Base-by-base conservation (phyloP, 1,140 invertebrate genomes). In the Apolygus lucorum region DNA sequence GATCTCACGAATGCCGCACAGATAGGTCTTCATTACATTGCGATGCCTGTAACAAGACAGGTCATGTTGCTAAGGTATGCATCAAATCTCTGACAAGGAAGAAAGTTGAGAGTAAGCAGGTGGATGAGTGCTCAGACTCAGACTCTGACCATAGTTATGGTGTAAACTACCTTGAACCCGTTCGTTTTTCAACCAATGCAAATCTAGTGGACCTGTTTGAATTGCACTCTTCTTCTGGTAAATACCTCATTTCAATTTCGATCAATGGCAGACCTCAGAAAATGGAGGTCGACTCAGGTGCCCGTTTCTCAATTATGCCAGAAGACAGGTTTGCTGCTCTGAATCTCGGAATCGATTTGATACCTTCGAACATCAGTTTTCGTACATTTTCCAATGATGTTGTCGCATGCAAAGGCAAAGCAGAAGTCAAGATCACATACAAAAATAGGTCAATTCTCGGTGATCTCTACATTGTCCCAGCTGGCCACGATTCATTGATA, bases 251-350 rank as follows among this genome's bases (percentile, higher is more conserved):
- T 67, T 21, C 27, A 17, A 1, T 28, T 27, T 28, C 0, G 21
- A 52, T 49, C 17, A 52, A 49, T 2, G 28, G 22, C 21, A 1
- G 22, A 22, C 54, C 54, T 24, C 22, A 14, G 22, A 8, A 17
- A 13, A 59, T 59, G 54, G 54, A 59, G 54, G 54, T 59, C 11
- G 54, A 59, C 22, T 59, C 54, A 11, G 54, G 54, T 17, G 54
- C 54, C 8, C 11, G 54, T 11, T 59, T 59, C 22, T 59, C 54
- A 24, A 59, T 59, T 59, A 13, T 59, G 22, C 54, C 54, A 11
- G 54, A 59, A 24, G 22, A 59, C 22, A 59, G 22, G 22, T 59
- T 4, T 21, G 11, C 22, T 4, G 11, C 22, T 4, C 22, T 59
- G 4, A 21, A 22, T 21, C 11, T 59, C 4, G 22, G 4, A 17